phyloP scores from a whole-genome alignment of 30 jellyfish, hydroid and myxozoan species.

The Turritopsis rubra region DNA sequence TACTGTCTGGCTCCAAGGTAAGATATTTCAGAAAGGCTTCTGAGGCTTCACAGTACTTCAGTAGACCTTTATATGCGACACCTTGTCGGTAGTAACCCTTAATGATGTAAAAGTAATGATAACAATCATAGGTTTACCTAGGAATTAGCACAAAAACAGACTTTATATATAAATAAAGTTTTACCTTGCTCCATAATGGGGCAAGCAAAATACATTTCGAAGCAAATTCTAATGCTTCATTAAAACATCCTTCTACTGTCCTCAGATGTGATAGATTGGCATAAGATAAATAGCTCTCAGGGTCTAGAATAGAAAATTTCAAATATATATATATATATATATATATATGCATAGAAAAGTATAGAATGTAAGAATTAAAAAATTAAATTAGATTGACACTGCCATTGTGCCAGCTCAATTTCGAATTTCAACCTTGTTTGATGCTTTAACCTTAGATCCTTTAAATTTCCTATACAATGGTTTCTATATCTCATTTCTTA shows the following conservation, averaged over 20 bases:
- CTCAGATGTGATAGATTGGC: not conserved
- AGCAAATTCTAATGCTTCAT: not conserved
- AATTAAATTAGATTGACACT: no score
- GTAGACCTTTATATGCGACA: constrained; percentile 16
- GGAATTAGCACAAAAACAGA: not conserved
- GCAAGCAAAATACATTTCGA: not conserved
- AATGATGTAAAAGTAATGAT: no score
- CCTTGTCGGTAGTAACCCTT: constrained; percentile 30
- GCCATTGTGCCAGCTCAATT: no score
- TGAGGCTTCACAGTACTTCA: not conserved
- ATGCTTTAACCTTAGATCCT: no score
- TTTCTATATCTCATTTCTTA: no score
- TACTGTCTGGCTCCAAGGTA: not conserved
- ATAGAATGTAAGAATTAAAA: no score
- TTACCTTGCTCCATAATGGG: constrained; percentile 13
- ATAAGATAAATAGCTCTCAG: not conserved
- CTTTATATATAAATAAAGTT: not conserved
- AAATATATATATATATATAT: no score
- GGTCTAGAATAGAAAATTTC: not conserved
- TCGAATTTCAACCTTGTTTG: no score
- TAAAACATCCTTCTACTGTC: not conserved
- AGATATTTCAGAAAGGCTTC: constrained; percentile 18
- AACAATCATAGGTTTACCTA: not conserved
- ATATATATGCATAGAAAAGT: not conserved
- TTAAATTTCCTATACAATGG: no score